Base-by-base conservation (phyloP, 2,888 invertebrate genomes). In the Ormyrus labotus region DNA sequence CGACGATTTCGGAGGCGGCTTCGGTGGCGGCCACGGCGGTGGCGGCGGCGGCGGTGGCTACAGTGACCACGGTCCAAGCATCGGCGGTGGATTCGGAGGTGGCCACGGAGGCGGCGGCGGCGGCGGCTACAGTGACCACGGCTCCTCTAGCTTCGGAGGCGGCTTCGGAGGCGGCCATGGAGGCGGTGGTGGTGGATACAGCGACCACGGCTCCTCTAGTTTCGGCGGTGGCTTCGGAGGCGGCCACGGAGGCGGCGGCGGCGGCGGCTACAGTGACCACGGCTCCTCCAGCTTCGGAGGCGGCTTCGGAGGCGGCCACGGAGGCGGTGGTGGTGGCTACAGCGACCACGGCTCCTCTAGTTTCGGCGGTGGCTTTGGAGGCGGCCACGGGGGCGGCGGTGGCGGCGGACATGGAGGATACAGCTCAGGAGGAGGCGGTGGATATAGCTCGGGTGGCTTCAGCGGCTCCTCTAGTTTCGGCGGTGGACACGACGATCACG, bases 91-190 rank as follows among this genome's bases (percentile, higher is more conserved):
- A 19, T 75, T 73, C 65, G 80, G 81, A 9, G 84, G 85, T 1
- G 83, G 84, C 11, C 79, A 83, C 5, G 83, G 81, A 8, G 84
- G 84, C 5, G 81, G 80, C 10, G 83, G 83, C 19, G 60, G 65
- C 8, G 80, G 83, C 11, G 76, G 69, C 13, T 58, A 70, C n/a
- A 74, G 69, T 50, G 82, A 81, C 10, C 81, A 83, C 3, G 80
- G 80, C 10, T 78, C 70, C n/a, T 76, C 81, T 5, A 83, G 80
- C 8, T 76, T 61, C 51, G 84, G 82, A 0, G 83, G 83, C 0
- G 78, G 80, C 34, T 70, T 45, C 55, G 70, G 58, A 4, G 68
- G 60, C 8, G 68, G 55, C 5, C 51, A 71, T 13, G 48, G 57
- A 6, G 57, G 34, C 10, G 11, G 47, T 57, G 77, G 13, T 13